Percentiles rank a stretch among this genome's conserved stretches.
Conservation (phyloP, 2,797 vertebrate genomes). For the Mus spretus region DNA sequence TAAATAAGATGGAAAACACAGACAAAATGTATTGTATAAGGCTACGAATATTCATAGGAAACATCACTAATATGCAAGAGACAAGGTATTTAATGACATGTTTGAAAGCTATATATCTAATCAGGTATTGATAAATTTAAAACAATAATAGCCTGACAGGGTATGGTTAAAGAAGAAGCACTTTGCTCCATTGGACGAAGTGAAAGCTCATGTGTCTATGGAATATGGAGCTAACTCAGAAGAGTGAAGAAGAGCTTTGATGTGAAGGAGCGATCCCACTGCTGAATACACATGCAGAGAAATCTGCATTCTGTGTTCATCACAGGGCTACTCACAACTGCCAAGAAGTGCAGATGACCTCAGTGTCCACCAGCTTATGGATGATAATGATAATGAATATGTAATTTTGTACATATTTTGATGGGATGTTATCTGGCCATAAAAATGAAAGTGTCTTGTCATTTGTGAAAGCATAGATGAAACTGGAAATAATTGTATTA, state of each 20-base stretch:
- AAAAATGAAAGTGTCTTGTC: no score
- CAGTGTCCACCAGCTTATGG: no score
- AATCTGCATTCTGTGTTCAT: neutral
- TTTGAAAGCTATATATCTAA: neutral
- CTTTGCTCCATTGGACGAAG: neutral
- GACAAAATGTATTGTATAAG: neutral
- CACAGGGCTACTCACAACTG: neutral
- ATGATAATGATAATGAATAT: neutral
- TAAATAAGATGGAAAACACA: neutral
- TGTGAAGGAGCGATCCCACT: neutral
- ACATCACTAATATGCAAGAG: neutral
- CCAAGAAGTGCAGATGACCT: no score
- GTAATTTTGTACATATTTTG: neutral
- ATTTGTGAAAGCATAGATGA: neutral
- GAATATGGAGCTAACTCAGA: neutral
- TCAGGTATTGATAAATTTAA: neutral
- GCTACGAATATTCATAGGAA: neutral
- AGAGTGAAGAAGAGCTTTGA: neutral
- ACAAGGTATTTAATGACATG: neutral
- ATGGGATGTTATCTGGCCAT: neutral
- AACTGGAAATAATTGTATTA: neutral
- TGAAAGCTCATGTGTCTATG: neutral
- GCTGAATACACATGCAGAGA: neutral
- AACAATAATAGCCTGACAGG: neutral
- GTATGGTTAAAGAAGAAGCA: neutral